Base-by-base conservation (phyloP, 1,140 invertebrate species). In the Platyscapa corneri region DNA sequence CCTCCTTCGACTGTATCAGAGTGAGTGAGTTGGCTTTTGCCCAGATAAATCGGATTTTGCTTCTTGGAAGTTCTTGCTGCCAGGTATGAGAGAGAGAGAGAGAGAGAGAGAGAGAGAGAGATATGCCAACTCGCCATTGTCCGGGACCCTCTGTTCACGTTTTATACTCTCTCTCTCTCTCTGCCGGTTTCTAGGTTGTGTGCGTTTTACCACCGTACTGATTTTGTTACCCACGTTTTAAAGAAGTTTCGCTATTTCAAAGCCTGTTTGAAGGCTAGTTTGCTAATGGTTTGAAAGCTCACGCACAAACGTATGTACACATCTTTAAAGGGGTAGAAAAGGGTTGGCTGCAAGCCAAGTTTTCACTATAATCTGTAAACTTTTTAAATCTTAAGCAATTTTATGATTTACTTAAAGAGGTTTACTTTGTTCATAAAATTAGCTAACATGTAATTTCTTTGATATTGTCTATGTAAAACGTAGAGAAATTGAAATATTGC, bases 31-130 rank as follows among this genome's bases (percentile, higher is more conserved):
- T 56, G 74, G 53, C 75, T 75, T 49, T n/a, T 32, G 76, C 67
- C 53, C 87, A 87, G 88, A 90, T 90, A 90, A 90, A 90, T 90
- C 90, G 89, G 85, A 88, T 87, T 82, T 84, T 46, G 81, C 82
- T 90, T 90, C 90, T 88, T 81, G 81, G 90, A 90, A 90, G 81
- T 64, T 27, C 32, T 30, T 39, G 70, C 18, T 53, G 72, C 85
- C 89, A 90, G 89, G 89, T 89, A 90, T 27, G 53, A 23, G 39
- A 70, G 34, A 64, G 42, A 32, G 27, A 30, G 70, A 23, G 74
- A 30, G 42, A 49, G 74, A 49, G 74, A 27, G 32, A 49, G 27
- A 46, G 49, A 53, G 49, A 53, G 18, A 18, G 18, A 18, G 18
- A 18, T 2, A 34, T 75, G 27, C 37, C 42, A 8, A 18, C 32